A percentile compares a stretch with the other conserved stretches of the same genome.
Evolutionary conservation across 2,888 invertebrate genomes (phyloP).

Genomic region (Fabriciana adippe): DNA sequence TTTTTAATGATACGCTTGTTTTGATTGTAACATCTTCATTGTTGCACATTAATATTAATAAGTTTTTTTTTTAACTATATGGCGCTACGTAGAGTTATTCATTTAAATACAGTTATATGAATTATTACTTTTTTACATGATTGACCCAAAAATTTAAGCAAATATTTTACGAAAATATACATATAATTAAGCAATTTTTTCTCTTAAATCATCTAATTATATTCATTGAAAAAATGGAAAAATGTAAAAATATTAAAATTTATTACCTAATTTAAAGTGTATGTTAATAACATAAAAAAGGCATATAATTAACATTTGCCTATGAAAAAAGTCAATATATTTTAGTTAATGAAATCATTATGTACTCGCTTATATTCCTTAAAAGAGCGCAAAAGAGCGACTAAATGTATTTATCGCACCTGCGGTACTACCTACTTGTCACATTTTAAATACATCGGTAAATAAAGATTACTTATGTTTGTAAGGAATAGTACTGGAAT

Average conservation of each 20-base stretch:
- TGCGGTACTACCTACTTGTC: background rate
- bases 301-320: too few species aligned
- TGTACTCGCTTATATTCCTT: background rate
- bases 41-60: slow-evolving; percentile 15
- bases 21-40: slow-evolving; percentile 19
- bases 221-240: too few species aligned
- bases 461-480: background rate
- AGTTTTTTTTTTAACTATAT: slow-evolving; percentile 8
- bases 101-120: background rate
- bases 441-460: background rate
- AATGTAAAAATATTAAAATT: too few species aligned
- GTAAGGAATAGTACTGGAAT: too few species aligned
- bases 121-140: background rate
- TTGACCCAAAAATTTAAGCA: too few species aligned
- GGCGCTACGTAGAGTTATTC: slow-evolving; percentile 2
- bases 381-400: background rate
- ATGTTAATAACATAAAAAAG: too few species aligned
- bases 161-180: too few species aligned
- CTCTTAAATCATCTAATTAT: too few species aligned
- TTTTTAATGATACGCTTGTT: slow-evolving; percentile 22
- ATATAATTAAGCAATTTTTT: too few species aligned
- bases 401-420: slow-evolving; percentile 8
- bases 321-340: too few species aligned
- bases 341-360: background rate
- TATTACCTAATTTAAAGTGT: too few species aligned